Evolutionary conservation across 2,797 vertebrate genomes (phyloP).

Genomic region (Eulemur rubriventer): DNA sequence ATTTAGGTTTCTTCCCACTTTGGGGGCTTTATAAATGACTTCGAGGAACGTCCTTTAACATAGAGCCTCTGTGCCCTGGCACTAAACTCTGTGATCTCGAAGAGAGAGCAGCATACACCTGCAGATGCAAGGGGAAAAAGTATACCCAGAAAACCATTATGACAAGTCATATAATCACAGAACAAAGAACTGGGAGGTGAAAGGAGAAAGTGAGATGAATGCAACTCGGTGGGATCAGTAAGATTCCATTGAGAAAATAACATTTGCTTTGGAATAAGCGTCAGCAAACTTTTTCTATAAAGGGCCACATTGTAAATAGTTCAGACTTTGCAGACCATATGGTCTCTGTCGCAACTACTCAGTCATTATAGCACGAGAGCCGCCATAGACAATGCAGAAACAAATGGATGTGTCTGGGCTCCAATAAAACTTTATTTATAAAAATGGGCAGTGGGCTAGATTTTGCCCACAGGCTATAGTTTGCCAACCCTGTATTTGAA

Average conservation of each 20-base stretch:
- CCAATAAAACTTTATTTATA: slow-evolving; percentile 49
- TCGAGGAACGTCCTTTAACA: not conserved
- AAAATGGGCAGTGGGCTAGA: not conserved
- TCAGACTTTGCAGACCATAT: not conserved
- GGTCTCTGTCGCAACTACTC: not conserved
- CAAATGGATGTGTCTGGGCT: not conserved
- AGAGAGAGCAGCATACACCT: not conserved
- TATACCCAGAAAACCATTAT: not conserved
- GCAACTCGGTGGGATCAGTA: not conserved
- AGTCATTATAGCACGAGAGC: not conserved
- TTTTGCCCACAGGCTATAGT: not conserved
- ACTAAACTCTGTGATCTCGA: not conserved
- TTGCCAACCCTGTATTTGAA: not conserved
- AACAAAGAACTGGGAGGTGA: not conserved
- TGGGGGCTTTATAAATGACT: not conserved
- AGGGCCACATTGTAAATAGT: not conserved
- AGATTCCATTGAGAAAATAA: not conserved
- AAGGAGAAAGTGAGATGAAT: not conserved
- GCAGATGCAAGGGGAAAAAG: not conserved
- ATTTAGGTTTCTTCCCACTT: not conserved
- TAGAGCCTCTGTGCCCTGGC: not conserved
- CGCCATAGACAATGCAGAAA: not conserved
- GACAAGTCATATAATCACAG: not conserved
- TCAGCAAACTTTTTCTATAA: not conserved
- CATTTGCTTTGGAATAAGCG: not conserved